phyloP scores from a whole-genome alignment of 2,113 vertebrate genomes.

The Otis tarda region DNA sequence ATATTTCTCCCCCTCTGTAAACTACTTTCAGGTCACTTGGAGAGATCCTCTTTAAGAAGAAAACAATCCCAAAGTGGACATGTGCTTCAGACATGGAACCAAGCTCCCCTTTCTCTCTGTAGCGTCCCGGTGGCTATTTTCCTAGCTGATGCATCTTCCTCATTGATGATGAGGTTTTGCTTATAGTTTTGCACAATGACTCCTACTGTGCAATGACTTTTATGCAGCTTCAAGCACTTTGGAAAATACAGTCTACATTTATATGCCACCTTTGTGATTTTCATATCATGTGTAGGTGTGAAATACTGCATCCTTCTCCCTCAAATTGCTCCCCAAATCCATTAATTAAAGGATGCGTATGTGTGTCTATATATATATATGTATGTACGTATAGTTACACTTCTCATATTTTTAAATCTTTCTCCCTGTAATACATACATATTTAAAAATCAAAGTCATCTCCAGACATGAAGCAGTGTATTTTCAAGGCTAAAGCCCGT shows the following conservation, averaged over 20 bases:
- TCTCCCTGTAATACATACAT: neutral
- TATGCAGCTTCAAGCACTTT: neutral
- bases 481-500: neutral
- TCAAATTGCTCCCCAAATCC: neutral
- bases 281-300: fast-evolving
- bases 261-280: neutral
- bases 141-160: neutral
- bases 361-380: neutral
- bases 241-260: neutral
- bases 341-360: neutral
- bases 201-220: neutral
- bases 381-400: neutral
- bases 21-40: neutral
- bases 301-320: neutral
- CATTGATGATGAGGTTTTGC: neutral
- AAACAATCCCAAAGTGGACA: neutral
- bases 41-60: neutral
- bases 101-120: neutral
- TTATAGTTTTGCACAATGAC: neutral
- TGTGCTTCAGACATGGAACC: neutral
- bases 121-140: neutral
- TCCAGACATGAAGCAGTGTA: neutral
- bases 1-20: neutral
- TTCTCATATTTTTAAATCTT: neutral
- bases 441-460: neutral